Evolutionary conservation across 2,888 invertebrate species (phyloP).

Genomic region (Tholera decimalis): DNA sequence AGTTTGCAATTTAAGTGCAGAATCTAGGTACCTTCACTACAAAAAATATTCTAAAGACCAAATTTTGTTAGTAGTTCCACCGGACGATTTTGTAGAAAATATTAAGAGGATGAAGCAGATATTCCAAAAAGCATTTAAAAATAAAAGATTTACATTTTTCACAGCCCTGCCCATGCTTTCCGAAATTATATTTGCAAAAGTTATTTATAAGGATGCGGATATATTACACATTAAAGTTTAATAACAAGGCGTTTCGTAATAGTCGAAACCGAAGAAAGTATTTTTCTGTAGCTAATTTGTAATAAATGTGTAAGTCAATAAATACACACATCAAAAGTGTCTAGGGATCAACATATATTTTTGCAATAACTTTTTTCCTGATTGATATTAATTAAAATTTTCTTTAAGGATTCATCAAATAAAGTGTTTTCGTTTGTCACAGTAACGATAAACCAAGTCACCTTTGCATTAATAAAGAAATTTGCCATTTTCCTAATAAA

Average conservation of each 20-base stretch:
- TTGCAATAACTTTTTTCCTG: too few relatives aligned
- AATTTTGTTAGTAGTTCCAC: conserved; percentile 29
- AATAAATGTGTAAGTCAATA: conserved; percentile 6
- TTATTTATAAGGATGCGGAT: conserved; percentile 36
- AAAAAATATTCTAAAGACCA: conserved; percentile 12
- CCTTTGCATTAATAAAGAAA: too few relatives aligned
- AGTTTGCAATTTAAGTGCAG: conserved; percentile 18
- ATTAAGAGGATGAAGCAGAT: conserved; percentile 40
- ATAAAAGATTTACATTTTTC: conserved; percentile 29
- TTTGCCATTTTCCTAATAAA: too few relatives aligned
- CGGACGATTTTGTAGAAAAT: conserved; percentile 41
- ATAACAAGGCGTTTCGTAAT: conserved; percentile 39
- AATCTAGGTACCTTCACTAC: conserved; percentile 15
- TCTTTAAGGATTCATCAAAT: too few relatives aligned
- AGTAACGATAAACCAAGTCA: too few relatives aligned
- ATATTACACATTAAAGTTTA: conserved; percentile 36
- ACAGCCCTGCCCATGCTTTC: conserved; percentile 34
- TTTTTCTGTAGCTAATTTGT: conserved; percentile 37
- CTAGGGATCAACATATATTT: too few relatives aligned
- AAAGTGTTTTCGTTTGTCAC: too few relatives aligned
- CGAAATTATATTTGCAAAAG: conserved; percentile 33
- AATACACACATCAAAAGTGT: too few relatives aligned
- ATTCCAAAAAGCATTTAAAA: conserved; percentile 37
- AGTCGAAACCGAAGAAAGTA: conserved; percentile 18
- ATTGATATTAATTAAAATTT: too few relatives aligned